Evolutionary conservation across 2,113 vertebrate genomes (phyloP), one percentile per base, ranked within the genome.

Genomic region (Rhombomys opimus): DNA sequence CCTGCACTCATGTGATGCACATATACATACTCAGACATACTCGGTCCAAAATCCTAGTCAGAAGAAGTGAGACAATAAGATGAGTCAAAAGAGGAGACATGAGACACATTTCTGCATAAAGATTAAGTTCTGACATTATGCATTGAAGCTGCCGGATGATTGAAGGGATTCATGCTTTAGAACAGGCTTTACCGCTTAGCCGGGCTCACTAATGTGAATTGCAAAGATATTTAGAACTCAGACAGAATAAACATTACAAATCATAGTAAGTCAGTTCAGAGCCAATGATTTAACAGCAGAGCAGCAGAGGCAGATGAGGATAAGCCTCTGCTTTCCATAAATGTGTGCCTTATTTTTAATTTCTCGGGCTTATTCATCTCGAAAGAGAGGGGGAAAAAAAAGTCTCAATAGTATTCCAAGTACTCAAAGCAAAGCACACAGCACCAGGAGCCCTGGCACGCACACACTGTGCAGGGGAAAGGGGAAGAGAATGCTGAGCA

Each of bases 191-290:
- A 76, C 54, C 41, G 72, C n/a, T 70, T 67, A 86, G 59, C 91
- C 50, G 20, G 23, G 2, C 10, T 54, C 90, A 78, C 30, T 73
- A 63, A 50, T 32, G 4, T 76, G 11, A 70, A 14, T 61, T 92
- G 25, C 61, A 73, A 96, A 87, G 30, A 54, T 92, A 70, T 76
- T 96, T 95, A 81, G 30, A 85, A 89, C 82, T 63, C 77, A 82
- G 87, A 57, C 13, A 91, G 38, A 91, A 93, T 13, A 94, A 94
- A 80, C 23, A 59, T 50, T 52, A 96, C 68, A 59, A 61, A n/a
- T 41, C 81, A 0, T 32, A 81, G 18, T 32, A 75, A 91, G 94
- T 57, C 12, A 68, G 35, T 52, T 93, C 72, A 75, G 38, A 50
- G 35, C n/a, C 68, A 54, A 17, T 15, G 11, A 75, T 38, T 94